These are phyloP conservation scores for Ephialtes manifestator DNA, from an alignment of 2,888 invertebrate species.

Conservation along the genomic window DNA sequence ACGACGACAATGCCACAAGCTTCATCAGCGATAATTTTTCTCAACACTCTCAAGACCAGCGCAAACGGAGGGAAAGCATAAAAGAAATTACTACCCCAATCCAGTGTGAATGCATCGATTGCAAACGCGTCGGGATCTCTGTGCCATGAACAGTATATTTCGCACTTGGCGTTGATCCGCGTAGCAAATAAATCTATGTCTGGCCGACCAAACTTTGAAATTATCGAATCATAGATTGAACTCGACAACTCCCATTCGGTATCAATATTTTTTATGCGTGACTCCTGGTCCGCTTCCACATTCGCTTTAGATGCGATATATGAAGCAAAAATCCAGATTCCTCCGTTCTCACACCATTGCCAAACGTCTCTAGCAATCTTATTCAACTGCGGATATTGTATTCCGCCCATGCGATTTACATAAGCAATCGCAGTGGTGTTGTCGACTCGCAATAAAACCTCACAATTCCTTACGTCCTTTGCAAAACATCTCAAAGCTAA, in stretches of 20 bases:
- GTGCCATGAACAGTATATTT: slow-evolving; percentile 56
- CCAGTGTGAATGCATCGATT: slow-evolving; percentile 61
- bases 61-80: slow-evolving; percentile 69
- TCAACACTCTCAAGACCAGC: slow-evolving; percentile 36
- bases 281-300: slow-evolving; percentile 24
- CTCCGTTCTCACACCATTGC: slow-evolving; percentile 31
- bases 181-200: slow-evolving; percentile 62
- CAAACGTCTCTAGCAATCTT: not conserved
- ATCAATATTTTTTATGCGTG: no score
- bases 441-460: not conserved
- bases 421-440: slow-evolving; percentile 3
- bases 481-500: no score
- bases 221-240: slow-evolving; percentile 52
- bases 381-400: no score
- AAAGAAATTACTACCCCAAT: slow-evolving; percentile 51
- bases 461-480: no score
- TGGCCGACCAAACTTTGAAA: slow-evolving; percentile 42
- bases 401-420: not conserved
- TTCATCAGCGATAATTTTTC: slow-evolving; percentile 58
- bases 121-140: slow-evolving; percentile 54
- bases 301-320: no score
- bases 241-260: slow-evolving; percentile 64
- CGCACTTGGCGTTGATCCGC: slow-evolving; percentile 58
- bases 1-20: slow-evolving; percentile 54
- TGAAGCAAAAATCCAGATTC: not conserved